A percentile compares a stretch with the other conserved stretches of the same genome.
phyloP scores from a whole-genome alignment of 2,888 invertebrate genomes.

The Geophilus truncorum region DNA sequence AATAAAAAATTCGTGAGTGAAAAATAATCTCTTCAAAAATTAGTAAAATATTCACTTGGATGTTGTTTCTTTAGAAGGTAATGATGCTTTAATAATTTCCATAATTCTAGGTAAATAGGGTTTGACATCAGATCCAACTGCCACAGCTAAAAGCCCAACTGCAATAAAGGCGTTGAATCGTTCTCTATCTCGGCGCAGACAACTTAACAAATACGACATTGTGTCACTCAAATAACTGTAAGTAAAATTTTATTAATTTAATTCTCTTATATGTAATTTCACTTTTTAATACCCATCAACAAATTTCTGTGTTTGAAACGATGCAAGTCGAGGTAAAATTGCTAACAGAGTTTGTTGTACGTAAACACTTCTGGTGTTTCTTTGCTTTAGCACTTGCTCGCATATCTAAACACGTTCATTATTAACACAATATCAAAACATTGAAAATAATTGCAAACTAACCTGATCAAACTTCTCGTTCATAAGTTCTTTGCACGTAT shows the following conservation, averaged over 20 bases:
- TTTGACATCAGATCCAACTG: constrained; percentile 74
- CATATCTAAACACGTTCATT: constrained; percentile 50
- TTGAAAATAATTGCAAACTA: too few species aligned
- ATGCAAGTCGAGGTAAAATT: constrained; percentile 83
- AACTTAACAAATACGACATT: constrained; percentile 70
- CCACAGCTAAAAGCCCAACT: constrained; percentile 82
- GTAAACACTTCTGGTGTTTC: constrained; percentile 65
- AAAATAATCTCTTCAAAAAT: neutral
- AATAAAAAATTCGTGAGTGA: neutral
- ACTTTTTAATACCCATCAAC: constrained; percentile 56
- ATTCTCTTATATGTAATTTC: too few species aligned
- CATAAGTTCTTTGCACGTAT: constrained; percentile 76
- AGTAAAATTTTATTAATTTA: too few species aligned
- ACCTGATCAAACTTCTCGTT: constrained; percentile 71
- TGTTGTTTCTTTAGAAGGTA: constrained; percentile 59
- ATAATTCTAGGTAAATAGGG: constrained; percentile 76
- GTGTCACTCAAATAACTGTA: constrained; percentile 65
- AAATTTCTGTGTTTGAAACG: constrained; percentile 81
- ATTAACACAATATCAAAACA: too few species aligned
- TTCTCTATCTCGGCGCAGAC: constrained; percentile 76
- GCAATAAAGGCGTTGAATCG: constrained; percentile 82
- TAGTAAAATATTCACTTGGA: constrained; percentile 44
- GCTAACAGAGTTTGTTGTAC: constrained; percentile 82
- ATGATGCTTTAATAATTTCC: constrained; percentile 68
- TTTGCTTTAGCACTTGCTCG: constrained; percentile 69